A percentile compares a stretch with the other conserved stretches of the same genome.
These are phyloP conservation scores for Alosa alosa DNA, from an alignment of 2,113 vertebrate genomes.

Conservation along the genomic window DNA sequence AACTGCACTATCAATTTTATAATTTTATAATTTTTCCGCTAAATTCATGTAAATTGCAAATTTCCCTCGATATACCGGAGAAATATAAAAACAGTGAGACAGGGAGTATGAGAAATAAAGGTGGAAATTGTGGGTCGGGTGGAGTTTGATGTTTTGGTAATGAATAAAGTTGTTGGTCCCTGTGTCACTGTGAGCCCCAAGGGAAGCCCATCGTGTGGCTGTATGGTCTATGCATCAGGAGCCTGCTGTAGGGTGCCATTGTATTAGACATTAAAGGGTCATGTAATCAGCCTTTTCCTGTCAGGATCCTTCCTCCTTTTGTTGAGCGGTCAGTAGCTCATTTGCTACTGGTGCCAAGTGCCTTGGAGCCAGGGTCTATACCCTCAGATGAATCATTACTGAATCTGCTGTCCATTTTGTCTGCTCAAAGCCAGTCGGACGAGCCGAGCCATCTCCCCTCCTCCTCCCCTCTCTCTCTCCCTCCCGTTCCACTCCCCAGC, in stretches of 20 bases:
- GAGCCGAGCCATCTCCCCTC: not conserved
- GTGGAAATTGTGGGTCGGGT: not conserved
- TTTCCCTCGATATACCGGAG: too few relatives aligned
- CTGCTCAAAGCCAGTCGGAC: not conserved
- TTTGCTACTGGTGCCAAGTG: not conserved
- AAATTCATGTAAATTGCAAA: too few relatives aligned
- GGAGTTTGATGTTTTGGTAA: not conserved
- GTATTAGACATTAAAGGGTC: not conserved
- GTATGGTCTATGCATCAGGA: too few relatives aligned
- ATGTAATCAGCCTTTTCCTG: not conserved
- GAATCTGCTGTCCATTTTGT: slow-evolving; percentile 2
- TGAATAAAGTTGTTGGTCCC: not conserved
- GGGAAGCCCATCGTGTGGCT: too few relatives aligned
- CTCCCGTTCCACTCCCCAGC: not conserved
- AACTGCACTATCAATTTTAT: too few relatives aligned
- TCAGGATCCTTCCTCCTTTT: not conserved
- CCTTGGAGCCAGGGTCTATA: not conserved
- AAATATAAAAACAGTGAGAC: not conserved
- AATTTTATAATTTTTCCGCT: too few relatives aligned
- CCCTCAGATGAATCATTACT: not conserved
- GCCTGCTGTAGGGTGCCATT: not conserved
- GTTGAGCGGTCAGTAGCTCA: not conserved
- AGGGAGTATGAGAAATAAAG: not conserved
- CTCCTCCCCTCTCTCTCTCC: not conserved
- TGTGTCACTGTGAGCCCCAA: not conserved